Conservation (phyloP, 2,888 invertebrate species). For the Tupiocoris notatus region DNA sequence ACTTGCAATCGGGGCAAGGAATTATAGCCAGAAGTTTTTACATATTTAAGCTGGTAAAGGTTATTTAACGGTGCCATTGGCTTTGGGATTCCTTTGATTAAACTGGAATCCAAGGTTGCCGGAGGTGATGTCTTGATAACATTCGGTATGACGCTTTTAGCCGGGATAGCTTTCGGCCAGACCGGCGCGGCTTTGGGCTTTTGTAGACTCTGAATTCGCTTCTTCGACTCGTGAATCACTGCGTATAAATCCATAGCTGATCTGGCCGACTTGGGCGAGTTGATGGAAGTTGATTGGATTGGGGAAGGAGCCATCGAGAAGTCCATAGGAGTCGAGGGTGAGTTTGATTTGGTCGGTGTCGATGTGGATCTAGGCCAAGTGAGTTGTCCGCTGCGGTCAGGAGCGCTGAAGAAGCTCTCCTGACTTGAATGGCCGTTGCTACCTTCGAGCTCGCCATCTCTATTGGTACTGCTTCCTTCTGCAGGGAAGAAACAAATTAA, state of each 20-base stretch:
- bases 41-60: conserved; percentile 41
- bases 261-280: conserved; percentile 71
- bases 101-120: conserved; percentile 21
- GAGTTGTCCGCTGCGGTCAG: conserved; percentile 35
- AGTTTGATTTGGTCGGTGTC: conserved; percentile 48
- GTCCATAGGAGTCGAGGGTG: conserved; percentile 43
- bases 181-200: conserved; percentile 51
- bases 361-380: conserved; percentile 48
- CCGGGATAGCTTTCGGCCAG: conserved; percentile 49
- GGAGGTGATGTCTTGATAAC: not conserved
- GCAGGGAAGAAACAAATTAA: not conserved
- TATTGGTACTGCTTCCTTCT: conserved; percentile 11
- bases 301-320: conserved; percentile 49
- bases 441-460: conserved; percentile 22
- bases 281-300: conserved; percentile 44
- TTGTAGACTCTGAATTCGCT: conserved; percentile 52
- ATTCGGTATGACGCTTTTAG: conserved; percentile 34
- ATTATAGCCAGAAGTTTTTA: conserved; percentile 38
- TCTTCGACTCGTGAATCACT: conserved; percentile 74
- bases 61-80: conserved; percentile 46
- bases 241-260: conserved; percentile 76
- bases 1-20: conserved; percentile 47
- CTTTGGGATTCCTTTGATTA: conserved; percentile 41
- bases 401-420: not conserved
- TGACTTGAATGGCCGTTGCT: not conserved